These are phyloP conservation scores for Himalopsyche phryganea DNA, from an alignment of 1,140 invertebrate species.

Conservation along the genomic window DNA sequence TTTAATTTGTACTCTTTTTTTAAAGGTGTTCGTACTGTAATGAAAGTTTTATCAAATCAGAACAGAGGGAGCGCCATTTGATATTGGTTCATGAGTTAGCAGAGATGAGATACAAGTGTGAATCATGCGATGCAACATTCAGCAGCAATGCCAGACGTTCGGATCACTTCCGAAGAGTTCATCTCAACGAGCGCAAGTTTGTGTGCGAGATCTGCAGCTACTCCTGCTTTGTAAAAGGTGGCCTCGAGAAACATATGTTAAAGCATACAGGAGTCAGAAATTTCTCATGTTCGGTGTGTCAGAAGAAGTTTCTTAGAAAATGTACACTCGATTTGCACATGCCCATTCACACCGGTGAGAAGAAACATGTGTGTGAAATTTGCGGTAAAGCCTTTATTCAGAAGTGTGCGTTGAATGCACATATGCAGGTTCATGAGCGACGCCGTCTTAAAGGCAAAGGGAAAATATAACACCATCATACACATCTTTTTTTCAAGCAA, in stretches of 20 bases:
- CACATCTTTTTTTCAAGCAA: no score
- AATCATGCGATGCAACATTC: slow-evolving; percentile 43
- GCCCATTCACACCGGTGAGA: slow-evolving; percentile 58
- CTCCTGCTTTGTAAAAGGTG: slow-evolving; percentile 41
- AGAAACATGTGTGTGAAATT: slow-evolving; percentile 52
- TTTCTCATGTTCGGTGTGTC: slow-evolving; percentile 56
- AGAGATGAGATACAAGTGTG: slow-evolving; percentile 41
- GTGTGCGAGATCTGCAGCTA: slow-evolving; percentile 44
- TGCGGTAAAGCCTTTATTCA: slow-evolving; percentile 54
- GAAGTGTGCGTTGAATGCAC: slow-evolving; percentile 46
- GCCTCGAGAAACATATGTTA: slow-evolving; percentile 53
- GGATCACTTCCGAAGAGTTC: slow-evolving; percentile 45
- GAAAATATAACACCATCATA: no score
- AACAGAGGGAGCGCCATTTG: slow-evolving; percentile 48
- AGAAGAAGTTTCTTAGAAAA: slow-evolving; percentile 62
- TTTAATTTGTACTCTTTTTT: no score
- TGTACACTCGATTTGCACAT: slow-evolving; percentile 68
- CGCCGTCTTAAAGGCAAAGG: no score
- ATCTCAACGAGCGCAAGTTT: slow-evolving; percentile 43
- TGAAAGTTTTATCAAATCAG: slow-evolving; percentile 50
- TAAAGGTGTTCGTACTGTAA: slow-evolving; percentile 46
- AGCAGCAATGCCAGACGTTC: slow-evolving; percentile 42
- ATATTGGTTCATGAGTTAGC: slow-evolving; percentile 40
- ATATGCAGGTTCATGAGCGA: slow-evolving; percentile 47
- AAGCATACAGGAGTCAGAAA: slow-evolving; percentile 64